phyloP scores from a whole-genome alignment of 2,888 invertebrate species.

The Lydus trimaculatus region DNA sequence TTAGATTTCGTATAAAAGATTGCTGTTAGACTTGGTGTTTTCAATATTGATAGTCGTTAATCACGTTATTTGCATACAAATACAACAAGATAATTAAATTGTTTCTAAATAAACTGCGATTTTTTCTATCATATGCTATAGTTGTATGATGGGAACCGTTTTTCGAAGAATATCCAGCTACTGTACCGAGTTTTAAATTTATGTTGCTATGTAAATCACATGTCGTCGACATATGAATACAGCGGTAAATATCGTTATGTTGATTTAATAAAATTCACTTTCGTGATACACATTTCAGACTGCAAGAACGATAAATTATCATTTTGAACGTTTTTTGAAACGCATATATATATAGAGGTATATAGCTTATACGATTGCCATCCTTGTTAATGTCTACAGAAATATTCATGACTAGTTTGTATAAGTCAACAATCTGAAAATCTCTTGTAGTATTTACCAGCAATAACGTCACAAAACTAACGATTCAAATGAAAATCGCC shows the following conservation, averaged over 20 bases:
- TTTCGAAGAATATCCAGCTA: not conserved
- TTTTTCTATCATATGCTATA: not conserved
- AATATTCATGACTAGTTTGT: no score
- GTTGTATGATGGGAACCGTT: not conserved
- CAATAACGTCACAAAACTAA: no score
- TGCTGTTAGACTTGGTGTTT: not conserved
- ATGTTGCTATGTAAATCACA: conserved; percentile 8
- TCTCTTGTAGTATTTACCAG: no score
- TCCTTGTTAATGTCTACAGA: no score
- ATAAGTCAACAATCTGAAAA: no score
- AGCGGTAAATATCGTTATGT: conserved; percentile 4
- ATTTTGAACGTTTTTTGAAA: not conserved
- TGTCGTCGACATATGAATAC: conserved; percentile 9
- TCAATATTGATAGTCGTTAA: not conserved
- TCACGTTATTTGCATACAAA: not conserved
- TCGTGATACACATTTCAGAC: conserved; percentile 2
- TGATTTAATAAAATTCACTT: conserved; percentile 1
- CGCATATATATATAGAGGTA: not conserved
- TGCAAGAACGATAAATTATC: not conserved
- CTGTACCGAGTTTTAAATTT: not conserved
- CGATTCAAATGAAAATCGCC: no score
- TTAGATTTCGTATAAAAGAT: not conserved
- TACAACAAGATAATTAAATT: not conserved
- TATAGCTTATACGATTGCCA: no score
- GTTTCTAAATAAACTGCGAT: not conserved